These are phyloP conservation scores for Danionella dracula DNA, from an alignment of 2,797 vertebrate genomes.

Conservation along the genomic window DNA sequence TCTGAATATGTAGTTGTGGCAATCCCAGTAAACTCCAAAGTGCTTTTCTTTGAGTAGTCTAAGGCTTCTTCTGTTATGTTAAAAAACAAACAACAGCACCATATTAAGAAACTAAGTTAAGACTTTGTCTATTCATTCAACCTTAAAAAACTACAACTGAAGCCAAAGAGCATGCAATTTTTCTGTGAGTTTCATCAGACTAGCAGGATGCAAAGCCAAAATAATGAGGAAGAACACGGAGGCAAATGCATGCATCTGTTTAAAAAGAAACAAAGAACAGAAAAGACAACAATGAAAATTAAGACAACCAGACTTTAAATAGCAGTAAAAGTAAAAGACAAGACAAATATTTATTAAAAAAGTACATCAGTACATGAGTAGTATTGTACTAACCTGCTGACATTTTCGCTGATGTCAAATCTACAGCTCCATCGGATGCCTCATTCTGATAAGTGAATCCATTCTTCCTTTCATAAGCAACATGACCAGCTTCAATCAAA, in stretches of 20 bases:
- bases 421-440: conserved; percentile 83
- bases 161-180: conserved; percentile 77
- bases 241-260: conserved; percentile 91
- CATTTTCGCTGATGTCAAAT: conserved; percentile 90
- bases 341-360: conserved; percentile 18
- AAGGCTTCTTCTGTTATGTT: conserved; percentile 93
- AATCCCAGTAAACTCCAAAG: conserved; percentile 76
- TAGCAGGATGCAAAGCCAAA: conserved; percentile 86
- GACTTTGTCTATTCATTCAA: conserved; percentile 57
- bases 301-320: conserved; percentile 39
- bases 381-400: conserved; percentile 86
- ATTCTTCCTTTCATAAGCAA: conserved; percentile 85
- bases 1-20: conserved; percentile 81
- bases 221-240: conserved; percentile 86
- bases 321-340: conserved; percentile 41
- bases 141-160: conserved; percentile 65
- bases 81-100: conserved; percentile 58
- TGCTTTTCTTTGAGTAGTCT: conserved; percentile 94
- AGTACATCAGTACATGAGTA: conserved; percentile 61
- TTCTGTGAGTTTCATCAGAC: conserved; percentile 71
- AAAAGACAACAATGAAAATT: conserved; percentile 63
- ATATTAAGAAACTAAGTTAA: conserved; percentile 51
- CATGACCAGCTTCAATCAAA: conserved; percentile 80
- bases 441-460: conserved; percentile 80
- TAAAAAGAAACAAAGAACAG: conserved; percentile 72